Conservation (phyloP, 2,888 invertebrate genomes). For the Zeuzera pyrina region DNA sequence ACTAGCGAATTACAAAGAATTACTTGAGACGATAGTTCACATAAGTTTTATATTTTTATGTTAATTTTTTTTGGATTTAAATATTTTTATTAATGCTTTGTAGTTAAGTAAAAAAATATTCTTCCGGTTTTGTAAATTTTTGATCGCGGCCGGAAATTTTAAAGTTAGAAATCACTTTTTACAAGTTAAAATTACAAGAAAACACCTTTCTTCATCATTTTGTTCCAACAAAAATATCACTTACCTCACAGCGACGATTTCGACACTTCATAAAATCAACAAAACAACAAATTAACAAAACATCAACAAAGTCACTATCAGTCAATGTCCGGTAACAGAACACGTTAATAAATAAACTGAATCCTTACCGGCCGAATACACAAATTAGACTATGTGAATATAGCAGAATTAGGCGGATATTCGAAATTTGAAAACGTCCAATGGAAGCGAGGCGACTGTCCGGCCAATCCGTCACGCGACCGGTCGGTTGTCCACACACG, state of each 20-base stretch:
- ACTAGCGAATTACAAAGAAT: slow-evolving; percentile 20
- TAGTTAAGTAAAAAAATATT: too few relatives aligned
- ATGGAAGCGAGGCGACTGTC: slow-evolving; percentile 26
- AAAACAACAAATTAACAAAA: slow-evolving; percentile 50
- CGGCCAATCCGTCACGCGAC: slow-evolving; percentile 40
- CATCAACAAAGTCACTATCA: slow-evolving; percentile 55
- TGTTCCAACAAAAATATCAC: slow-evolving; percentile 16
- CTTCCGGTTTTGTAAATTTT: too few relatives aligned
- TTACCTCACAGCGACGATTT: slow-evolving; percentile 38
- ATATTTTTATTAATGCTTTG: too few relatives aligned
- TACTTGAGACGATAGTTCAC: background rate
- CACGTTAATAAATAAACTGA: slow-evolving; percentile 36
- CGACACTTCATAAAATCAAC: slow-evolving; percentile 21
- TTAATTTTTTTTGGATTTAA: too few relatives aligned
- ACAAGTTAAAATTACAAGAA: too few relatives aligned
- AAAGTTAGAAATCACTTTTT: too few relatives aligned
- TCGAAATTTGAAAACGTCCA: slow-evolving; percentile 20
- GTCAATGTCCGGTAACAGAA: slow-evolving; percentile 48
- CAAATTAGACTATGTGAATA: slow-evolving; percentile 27
- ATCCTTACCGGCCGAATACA: slow-evolving; percentile 36
- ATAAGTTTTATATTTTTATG: slow-evolving; percentile 3
- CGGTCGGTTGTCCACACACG: slow-evolving; percentile 48
- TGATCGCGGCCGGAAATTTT: too few relatives aligned
- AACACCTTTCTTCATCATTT: too few relatives aligned
- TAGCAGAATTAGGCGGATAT: slow-evolving; percentile 22